Percentiles rank a stretch among this genome's conserved stretches.
These are phyloP conservation scores for Agrypnia vestita DNA, from an alignment of 1,140 invertebrate species.

Conservation along the genomic window DNA sequence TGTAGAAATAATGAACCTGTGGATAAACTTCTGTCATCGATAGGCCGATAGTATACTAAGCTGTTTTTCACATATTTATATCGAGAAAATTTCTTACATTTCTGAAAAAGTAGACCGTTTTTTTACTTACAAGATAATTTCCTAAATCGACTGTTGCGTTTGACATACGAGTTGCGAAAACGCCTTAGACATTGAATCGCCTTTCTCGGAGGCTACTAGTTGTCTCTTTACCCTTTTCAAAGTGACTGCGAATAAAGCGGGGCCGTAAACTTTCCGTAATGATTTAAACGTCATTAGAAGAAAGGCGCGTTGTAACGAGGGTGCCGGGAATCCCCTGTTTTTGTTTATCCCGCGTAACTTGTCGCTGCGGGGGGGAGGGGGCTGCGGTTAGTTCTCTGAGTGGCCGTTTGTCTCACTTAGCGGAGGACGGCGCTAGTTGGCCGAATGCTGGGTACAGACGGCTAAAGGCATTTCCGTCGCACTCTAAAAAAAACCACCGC, in stretches of 20 bases:
- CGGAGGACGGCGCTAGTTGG: conserved; percentile 47
- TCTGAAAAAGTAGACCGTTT: too few relatives aligned
- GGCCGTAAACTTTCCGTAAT: conserved; percentile 59
- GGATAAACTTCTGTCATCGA: too few relatives aligned
- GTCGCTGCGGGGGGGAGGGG: conserved; percentile 25
- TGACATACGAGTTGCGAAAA: too few relatives aligned
- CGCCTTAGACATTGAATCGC: not conserved
- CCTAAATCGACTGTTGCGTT: too few relatives aligned
- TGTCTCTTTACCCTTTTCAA: conserved; percentile 60
- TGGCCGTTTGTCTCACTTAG: conserved; percentile 62
- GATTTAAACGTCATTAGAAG: conserved; percentile 62
- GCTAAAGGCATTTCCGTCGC: conserved; percentile 5
- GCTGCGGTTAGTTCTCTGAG: conserved; percentile 59
- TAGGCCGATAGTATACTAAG: too few relatives aligned
- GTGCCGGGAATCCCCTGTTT: conserved; percentile 58
- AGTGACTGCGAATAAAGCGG: conserved; percentile 47
- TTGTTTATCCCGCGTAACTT: conserved; percentile 57
- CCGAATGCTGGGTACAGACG: conserved; percentile 41
- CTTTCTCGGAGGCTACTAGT: conserved; percentile 24
- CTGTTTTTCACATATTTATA: too few relatives aligned
- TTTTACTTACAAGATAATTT: too few relatives aligned
- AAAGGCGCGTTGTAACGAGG: conserved; percentile 59
- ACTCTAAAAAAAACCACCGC: not conserved
- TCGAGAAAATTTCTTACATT: too few relatives aligned
- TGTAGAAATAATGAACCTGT: too few relatives aligned